Conservation (phyloP, 1,140 invertebrate species). For the Caenorhabditis briggsae region DNA sequence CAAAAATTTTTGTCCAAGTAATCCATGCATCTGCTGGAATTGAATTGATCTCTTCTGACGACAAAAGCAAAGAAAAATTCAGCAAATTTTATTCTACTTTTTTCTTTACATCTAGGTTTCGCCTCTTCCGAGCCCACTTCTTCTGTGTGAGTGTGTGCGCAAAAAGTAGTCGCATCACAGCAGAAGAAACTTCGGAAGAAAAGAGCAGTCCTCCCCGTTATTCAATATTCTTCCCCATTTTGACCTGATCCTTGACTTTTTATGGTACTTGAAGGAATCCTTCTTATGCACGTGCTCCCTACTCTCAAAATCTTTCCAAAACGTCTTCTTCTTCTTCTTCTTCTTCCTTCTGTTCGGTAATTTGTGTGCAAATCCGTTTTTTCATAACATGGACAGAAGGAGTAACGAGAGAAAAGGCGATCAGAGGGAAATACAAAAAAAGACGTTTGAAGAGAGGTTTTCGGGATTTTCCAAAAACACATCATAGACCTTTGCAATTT, state of each 20-base stretch:
- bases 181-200: not conserved
- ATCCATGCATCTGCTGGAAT: not conserved
- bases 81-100: slow-evolving; percentile 2
- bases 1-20: not conserved
- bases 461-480: slow-evolving; percentile 8
- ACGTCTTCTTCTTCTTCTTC: not conserved
- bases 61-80: slow-evolving; percentile 30
- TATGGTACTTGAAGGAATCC: slow-evolving; percentile 51
- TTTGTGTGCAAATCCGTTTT: slow-evolving; percentile 34
- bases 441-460: not conserved
- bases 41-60: slow-evolving; percentile 45
- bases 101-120: slow-evolving; percentile 37
- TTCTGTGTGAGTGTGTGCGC: slow-evolving; percentile 27
- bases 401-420: no score
- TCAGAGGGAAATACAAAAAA: not conserved
- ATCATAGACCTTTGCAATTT: slow-evolving; percentile 48
- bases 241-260: slow-evolving; percentile 51
- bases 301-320: not conserved
- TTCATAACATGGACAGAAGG: slow-evolving; percentile 23
- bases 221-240: slow-evolving; percentile 48
- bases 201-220: slow-evolving; percentile 15
- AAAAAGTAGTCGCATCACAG: not conserved
- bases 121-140: not conserved
- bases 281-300: slow-evolving; percentile 21
- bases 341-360: slow-evolving; percentile 20